A percentile compares a stretch with the other conserved stretches of the same genome.
Conservation (phyloP, 2,797 vertebrate species). For the Anniella stebbinsi region DNA sequence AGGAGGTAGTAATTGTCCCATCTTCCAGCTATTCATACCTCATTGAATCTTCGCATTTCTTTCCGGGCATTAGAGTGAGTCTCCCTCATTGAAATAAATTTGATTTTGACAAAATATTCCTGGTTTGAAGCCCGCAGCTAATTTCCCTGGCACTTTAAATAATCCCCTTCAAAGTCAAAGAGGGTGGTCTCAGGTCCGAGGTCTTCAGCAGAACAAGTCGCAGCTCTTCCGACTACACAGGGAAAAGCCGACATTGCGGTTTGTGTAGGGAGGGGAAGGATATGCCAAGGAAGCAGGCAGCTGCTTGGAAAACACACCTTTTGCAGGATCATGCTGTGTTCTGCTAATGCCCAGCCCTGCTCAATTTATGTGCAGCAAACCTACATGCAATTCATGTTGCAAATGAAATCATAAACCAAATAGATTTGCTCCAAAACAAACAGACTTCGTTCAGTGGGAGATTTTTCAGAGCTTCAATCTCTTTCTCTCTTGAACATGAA, state of each 20-base stretch:
- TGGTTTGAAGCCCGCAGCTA: conserved; percentile 76
- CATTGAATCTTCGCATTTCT: conserved; percentile 92
- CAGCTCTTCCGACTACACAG: not conserved
- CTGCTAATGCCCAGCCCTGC: not conserved
- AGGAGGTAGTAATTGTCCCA: conserved; percentile 92
- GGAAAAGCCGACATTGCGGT: not conserved
- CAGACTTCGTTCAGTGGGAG: not conserved
- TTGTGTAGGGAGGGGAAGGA: not conserved
- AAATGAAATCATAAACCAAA: not conserved
- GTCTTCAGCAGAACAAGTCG: not conserved
- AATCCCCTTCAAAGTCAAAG: conserved; percentile 62
- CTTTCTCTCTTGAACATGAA: no score
- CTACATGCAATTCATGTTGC: not conserved
- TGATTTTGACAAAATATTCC: conserved; percentile 84
- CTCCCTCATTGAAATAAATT: conserved; percentile 82
- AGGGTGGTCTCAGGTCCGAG: not conserved
- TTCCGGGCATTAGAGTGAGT: conserved; percentile 82
- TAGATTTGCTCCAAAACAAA: not conserved
- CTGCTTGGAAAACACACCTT: conserved; percentile 3
- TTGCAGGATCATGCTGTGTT: not conserved
- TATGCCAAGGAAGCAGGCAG: not conserved
- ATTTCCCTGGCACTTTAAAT: conserved; percentile 70
- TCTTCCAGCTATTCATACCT: conserved; percentile 93
- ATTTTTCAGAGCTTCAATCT: no score
- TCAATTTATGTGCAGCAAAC: no score